Percentiles rank a stretch among this genome's conserved stretches.
Evolutionary conservation across 2,797 vertebrate genomes (phyloP).

Genomic region (Lacerta agilis): DNA sequence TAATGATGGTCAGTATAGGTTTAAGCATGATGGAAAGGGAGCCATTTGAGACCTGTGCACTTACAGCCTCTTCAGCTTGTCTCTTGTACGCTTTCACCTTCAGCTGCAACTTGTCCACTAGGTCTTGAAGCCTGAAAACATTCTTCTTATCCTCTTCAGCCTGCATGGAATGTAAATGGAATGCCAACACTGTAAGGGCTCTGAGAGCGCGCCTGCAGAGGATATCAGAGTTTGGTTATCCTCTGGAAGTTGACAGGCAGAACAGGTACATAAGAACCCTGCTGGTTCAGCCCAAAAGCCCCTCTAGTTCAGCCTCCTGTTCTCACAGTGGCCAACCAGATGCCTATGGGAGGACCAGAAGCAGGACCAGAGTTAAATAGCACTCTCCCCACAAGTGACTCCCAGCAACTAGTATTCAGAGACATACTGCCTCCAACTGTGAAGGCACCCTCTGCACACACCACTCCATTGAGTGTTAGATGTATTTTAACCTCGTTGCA

Average conservation of each 20-base stretch:
- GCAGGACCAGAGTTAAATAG: too few species aligned
- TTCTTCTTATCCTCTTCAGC: conserved; percentile 94
- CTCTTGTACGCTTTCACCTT: conserved; percentile 95
- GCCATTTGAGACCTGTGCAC: conserved; percentile 58
- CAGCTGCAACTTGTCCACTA: conserved; percentile 92
- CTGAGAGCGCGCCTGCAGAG: not conserved
- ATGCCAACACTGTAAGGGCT: not conserved
- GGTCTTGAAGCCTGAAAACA: conserved; percentile 85
- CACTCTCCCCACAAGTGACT: too few species aligned
- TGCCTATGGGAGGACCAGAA: too few species aligned
- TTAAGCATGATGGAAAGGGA: not conserved
- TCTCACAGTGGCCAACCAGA: too few species aligned
- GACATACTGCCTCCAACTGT: too few species aligned
- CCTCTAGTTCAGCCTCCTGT: too few species aligned
- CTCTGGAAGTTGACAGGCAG: not conserved
- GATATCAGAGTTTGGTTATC: not conserved
- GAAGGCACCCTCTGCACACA: too few species aligned
- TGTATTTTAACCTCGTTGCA: too few species aligned
- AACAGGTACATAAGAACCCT: not conserved
- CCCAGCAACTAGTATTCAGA: too few species aligned
- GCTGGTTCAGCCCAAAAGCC: too few species aligned
- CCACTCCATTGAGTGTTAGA: too few species aligned
- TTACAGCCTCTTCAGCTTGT: conserved; percentile 89
- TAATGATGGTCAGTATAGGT: not conserved
- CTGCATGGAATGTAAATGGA: conserved; percentile 65